Conservation (phyloP, 2,797 vertebrate species). For the Mycteria americana region DNA sequence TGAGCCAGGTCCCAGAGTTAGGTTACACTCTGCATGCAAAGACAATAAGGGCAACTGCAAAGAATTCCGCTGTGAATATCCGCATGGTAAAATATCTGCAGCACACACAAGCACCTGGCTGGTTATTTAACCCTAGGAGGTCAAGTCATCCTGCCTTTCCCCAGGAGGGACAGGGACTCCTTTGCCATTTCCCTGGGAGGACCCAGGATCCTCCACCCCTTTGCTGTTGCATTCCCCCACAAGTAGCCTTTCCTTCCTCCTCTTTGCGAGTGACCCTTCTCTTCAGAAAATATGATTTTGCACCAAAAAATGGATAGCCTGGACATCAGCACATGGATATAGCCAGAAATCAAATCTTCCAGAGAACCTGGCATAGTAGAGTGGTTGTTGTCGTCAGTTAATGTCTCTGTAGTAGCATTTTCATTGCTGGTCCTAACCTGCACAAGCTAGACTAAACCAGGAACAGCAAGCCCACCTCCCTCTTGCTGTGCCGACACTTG, state of each 20-base stretch:
- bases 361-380: neutral
- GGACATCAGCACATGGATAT: neutral
- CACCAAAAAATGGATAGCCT: neutral
- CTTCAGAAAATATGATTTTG: neutral
- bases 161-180: neutral
- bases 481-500: neutral
- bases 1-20: neutral
- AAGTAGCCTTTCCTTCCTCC: neutral
- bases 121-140: neutral
- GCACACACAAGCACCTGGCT: neutral
- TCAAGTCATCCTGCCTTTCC: neutral
- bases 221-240: neutral
- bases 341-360: neutral
- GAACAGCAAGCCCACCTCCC: neutral
- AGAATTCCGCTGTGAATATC: neutral
- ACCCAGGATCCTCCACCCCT: neutral
- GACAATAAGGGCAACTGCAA: neutral
- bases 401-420: neutral
- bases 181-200: neutral
- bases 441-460: neutral
- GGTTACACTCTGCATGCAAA: neutral
- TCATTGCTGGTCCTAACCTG: neutral
- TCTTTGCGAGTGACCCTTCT: neutral
- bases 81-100: neutral
- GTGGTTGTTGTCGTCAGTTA: neutral